These are phyloP conservation scores for Burhinus bistriatus DNA, from an alignment of 2,113 vertebrate species.

Conservation along the genomic window DNA sequence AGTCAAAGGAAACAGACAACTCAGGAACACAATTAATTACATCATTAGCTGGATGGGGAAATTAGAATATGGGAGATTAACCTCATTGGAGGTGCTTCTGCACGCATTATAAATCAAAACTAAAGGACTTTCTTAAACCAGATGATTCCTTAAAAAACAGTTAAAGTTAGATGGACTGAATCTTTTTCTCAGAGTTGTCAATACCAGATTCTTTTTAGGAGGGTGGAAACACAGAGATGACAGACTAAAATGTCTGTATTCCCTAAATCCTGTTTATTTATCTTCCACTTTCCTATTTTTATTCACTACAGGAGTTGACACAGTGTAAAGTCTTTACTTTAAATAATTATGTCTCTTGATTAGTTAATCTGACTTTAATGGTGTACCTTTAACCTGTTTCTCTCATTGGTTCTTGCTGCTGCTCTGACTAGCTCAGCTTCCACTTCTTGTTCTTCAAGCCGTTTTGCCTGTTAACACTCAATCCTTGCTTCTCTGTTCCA, in stretches of 20 bases:
- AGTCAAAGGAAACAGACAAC: not conserved
- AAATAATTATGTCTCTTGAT: not conserved
- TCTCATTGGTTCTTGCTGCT: not conserved
- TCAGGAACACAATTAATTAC: not conserved
- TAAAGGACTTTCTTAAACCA: not conserved
- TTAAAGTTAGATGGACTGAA: not conserved
- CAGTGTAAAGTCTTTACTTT: not conserved
- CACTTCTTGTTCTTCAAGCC: not conserved
- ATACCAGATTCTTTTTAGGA: not conserved
- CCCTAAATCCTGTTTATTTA: not conserved
- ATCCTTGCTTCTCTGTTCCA: not conserved
- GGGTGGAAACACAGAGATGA: not conserved
- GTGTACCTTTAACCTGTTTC: not conserved
- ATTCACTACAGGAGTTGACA: not conserved
- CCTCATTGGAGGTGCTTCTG: not conserved
- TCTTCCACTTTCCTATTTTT: not conserved
- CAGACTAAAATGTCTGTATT: not conserved
- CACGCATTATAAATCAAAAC: not conserved
- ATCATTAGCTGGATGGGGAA: not conserved
- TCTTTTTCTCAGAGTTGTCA: not conserved
- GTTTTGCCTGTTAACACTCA: not conserved
- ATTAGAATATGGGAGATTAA: not conserved
- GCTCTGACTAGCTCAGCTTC: not conserved
- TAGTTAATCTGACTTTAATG: not conserved
- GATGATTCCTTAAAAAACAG: not conserved